phyloP scores from a whole-genome alignment of 2,113 vertebrate species.

The Prietella phreatophila region DNA sequence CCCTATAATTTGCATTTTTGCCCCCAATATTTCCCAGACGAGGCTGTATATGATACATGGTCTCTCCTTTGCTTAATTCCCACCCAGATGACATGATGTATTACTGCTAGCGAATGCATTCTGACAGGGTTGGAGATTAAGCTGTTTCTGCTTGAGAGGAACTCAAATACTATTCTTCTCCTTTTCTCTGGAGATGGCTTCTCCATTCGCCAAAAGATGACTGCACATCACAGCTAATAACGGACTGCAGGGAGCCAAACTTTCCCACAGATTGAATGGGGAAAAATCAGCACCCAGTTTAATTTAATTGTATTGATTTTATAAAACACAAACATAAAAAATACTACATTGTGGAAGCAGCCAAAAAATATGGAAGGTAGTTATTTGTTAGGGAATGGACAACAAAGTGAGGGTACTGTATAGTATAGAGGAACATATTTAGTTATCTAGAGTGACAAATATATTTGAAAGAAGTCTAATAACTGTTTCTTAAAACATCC shows the following conservation, averaged over 20 bases:
- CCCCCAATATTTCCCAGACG: neutral
- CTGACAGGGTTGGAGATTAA: neutral
- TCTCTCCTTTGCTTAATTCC: neutral
- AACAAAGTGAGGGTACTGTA: neutral
- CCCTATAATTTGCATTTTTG: constrained; percentile 32
- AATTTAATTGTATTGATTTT: neutral
- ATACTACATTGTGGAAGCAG: neutral
- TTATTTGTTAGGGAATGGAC: neutral
- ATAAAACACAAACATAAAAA: neutral
- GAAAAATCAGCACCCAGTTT: neutral
- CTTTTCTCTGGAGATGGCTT: neutral
- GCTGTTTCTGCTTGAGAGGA: neutral
- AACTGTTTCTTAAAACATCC: neutral
- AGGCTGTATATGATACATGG: neutral
- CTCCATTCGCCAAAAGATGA: neutral
- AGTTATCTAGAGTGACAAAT: neutral
- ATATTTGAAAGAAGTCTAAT: neutral
- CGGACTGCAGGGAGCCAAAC: constrained; percentile 14
- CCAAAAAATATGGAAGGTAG: neutral
- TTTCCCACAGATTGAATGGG: neutral
- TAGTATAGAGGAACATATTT: neutral
- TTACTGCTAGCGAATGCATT: neutral
- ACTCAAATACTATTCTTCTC: constrained; percentile 2
- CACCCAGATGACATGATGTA: neutral
- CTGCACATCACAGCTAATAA: constrained; percentile 25